These are phyloP conservation scores for Myotis davidii DNA, from an alignment of 2,113 vertebrate species.

Conservation along the genomic window DNA sequence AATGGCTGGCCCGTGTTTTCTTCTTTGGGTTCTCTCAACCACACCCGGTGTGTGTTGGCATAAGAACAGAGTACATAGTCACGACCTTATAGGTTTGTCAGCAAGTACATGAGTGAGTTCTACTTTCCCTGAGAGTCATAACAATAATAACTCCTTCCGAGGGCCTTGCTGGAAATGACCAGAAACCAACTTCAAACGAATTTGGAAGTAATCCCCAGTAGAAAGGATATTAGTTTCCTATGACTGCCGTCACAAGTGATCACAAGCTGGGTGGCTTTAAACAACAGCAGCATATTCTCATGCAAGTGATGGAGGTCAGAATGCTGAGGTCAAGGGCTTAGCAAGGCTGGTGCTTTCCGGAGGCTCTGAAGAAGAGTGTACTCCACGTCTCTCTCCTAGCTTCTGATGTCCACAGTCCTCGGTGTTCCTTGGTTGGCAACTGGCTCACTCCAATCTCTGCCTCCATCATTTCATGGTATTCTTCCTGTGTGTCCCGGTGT, in stretches of 20 bases:
- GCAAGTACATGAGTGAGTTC: background rate
- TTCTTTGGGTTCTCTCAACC: background rate
- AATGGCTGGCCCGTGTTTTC: background rate
- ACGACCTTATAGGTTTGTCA: background rate
- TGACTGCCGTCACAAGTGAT: background rate
- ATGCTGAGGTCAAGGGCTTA: background rate
- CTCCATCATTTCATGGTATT: background rate
- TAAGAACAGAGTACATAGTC: background rate
- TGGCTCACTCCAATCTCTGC: background rate
- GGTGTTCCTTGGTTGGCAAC: background rate
- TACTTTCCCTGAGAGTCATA: background rate
- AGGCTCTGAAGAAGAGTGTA: background rate
- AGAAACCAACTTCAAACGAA: background rate
- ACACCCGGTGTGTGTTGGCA: background rate
- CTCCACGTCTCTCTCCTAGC: background rate
- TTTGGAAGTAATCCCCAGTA: background rate
- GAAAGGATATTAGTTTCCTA: background rate
- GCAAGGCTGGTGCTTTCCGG: background rate
- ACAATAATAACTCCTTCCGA: slow-evolving; percentile 22
- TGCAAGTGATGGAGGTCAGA: background rate
- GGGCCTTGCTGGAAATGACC: background rate
- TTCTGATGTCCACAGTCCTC: background rate
- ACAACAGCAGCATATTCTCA: background rate
- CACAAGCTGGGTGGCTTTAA: background rate
- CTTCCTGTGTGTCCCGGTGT: background rate